Base-by-base conservation (phyloP, 2,113 vertebrate genomes). In the Tachysurus fulvidraco region DNA sequence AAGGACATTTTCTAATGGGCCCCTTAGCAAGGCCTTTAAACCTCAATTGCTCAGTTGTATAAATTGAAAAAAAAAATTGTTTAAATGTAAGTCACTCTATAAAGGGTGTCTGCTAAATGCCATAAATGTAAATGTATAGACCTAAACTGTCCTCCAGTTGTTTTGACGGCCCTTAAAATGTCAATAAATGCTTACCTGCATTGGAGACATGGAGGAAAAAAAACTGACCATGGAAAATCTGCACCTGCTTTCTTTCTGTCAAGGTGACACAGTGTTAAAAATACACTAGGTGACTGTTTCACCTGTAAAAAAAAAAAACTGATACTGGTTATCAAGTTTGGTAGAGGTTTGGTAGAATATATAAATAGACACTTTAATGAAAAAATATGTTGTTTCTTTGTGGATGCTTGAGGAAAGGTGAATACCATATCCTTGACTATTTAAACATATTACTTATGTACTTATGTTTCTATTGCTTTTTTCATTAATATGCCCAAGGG, bases 391-490 rank as follows among this genome's bases (percentile, higher is more conserved):
- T 62, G 64, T 57, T 81, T 46, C 59, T 41, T 88, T 64, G 36
- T 65, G 12, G 71, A 80, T 36, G 23, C 88, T 12, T 89, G n/a
- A 87, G 91, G 90, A 92, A 89, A 89, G 89, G 52, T 28, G 74
- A 54, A 28, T 19, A 5, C 23, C 44, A 50, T 74, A 74, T 46
- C 0, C 4, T 0, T 74, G 69, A 1, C 36, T 44, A 4, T 46
- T 74, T 46, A 46, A 46, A 74, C 17, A 7, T 23, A 44, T n/a
- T n/a, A n/a, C n/a, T n/a, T n/a, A n/a, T n/a, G n/a, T n/a, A 74
- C 1, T 14, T 76, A 46, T 19, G 17, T 23, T 74, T 74, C 71
- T 10, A 21, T 12, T 19, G 8, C 1, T 21, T 11, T 46, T 23
- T 46, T 23, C 71, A 76, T 25, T 8, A 5, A 76, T 76, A 77